Conservation (phyloP, 2,888 invertebrate species). For the Agrochola lychnidis region DNA sequence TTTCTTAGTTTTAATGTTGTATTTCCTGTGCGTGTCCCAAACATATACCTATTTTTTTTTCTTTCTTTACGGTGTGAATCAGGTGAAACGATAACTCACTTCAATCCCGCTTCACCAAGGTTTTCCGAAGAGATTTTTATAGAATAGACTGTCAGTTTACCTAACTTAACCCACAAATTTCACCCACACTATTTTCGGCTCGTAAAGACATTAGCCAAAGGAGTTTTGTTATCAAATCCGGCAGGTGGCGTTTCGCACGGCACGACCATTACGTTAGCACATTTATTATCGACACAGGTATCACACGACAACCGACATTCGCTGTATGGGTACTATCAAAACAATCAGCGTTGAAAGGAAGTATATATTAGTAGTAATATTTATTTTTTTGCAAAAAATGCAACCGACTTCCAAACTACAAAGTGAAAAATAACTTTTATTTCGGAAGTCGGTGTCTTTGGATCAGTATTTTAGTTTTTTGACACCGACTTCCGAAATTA, state of each 20-base stretch:
- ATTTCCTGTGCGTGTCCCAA: no score
- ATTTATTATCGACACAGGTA: constrained; percentile 54
- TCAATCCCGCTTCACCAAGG: neutral
- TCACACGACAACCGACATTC: constrained; percentile 44
- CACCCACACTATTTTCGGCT: constrained; percentile 55
- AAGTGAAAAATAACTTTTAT: no score
- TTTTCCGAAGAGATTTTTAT: neutral
- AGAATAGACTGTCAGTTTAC: neutral
- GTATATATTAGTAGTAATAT: neutral
- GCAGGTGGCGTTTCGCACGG: constrained; percentile 74
- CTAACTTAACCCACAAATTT: constrained; percentile 10
- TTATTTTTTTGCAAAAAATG: no score
- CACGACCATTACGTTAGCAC: constrained; percentile 56
- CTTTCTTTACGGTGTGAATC: no score
- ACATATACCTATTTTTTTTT: no score
- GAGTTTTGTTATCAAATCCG: constrained; percentile 70
- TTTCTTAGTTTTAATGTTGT: no score
- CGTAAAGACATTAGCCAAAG: constrained; percentile 60
- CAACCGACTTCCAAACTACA: no score
- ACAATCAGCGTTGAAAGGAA: neutral
- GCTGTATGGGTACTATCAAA: constrained; percentile 20
- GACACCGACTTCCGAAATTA: no score
- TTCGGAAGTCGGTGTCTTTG: no score
- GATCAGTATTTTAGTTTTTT: no score
- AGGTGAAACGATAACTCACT: neutral